Percentiles rank a stretch among this genome's conserved stretches.
phyloP scores from a whole-genome alignment of 1,140 invertebrate genomes.

The Drosophila kanapiae region DNA sequence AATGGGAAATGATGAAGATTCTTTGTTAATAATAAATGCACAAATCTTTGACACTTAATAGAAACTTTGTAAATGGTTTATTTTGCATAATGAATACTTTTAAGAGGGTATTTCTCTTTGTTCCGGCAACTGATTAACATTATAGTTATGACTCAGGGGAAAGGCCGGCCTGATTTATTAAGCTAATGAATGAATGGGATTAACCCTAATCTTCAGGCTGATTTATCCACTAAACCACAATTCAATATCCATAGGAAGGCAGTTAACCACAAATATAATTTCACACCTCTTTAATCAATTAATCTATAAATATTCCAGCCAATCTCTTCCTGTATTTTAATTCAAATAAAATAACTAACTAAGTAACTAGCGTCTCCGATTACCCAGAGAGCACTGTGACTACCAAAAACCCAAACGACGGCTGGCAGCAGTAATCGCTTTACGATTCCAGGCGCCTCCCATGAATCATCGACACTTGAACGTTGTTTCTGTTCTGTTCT shows the following conservation, averaged over 20 bases:
- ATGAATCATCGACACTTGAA: slow-evolving; percentile 52
- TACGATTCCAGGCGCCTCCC: slow-evolving; percentile 28
- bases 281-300: not conserved
- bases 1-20: not conserved
- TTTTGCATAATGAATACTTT: not conserved
- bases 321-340: not conserved
- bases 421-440: slow-evolving; percentile 8
- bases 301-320: not conserved
- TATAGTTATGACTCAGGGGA: not conserved
- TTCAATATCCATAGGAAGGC: not conserved
- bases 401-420: slow-evolving; percentile 4
- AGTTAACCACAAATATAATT: not conserved
- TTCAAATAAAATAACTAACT: slow-evolving; percentile 1
- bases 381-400: slow-evolving; percentile 22
- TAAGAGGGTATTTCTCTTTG: not conserved
- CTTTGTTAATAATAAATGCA: too few species aligned
- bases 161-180: not conserved
- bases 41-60: too few species aligned
- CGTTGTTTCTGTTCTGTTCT: slow-evolving; percentile 17
- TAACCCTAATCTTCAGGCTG: not conserved
- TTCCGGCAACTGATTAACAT: not conserved
- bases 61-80: too few species aligned
- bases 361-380: slow-evolving; percentile 11
- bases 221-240: not conserved
- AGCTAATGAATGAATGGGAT: not conserved